Evolutionary conservation across 1,140 invertebrate genomes (phyloP), one percentile per base, ranked within the genome.

Genomic region (Acromyrmex heyeri): DNA sequence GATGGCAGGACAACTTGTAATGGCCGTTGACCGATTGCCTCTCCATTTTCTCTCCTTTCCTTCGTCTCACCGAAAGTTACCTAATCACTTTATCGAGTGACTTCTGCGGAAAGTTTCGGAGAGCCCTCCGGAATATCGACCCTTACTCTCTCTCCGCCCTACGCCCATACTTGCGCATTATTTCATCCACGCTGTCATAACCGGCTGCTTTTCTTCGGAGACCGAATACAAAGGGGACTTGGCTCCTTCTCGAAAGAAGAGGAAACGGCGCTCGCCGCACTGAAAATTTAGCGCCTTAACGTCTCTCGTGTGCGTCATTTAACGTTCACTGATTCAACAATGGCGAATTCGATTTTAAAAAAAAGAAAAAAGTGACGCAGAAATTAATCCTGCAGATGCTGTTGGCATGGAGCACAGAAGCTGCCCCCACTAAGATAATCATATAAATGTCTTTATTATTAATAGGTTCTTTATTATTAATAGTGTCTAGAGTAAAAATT

Each of bases 61-160:
- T n/a, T 48, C 77, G 82, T 85, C 77, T 91, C 79, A 64, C 73
- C 86, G 75, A 91, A 93, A 93, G 89, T 93, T 94, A 93, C 89
- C 92, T 94, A 93, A 93, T 94, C 93, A 93, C 91, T 91, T 93
- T 93, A 93, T 90, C 86, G 90, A 94, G 91, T 90, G 92, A 90
- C 88, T 88, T 93, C 70, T 73, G 86, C 83, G 91, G 82, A 92
- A 92, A 92, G 88, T 93, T 87, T 67, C 87, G 57, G 78, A 86
- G 88, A 83, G 69, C 75, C 69, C 38, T 48, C 62, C 48, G 59
- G 67, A 87, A 79, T 77, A 83, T 88, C 87, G 85, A 67, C 30
- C 78, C 72, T 44, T 44, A 44, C 82, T 21, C 38, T n/a, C 24
- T 67, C 27, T 57, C 77, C 48, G 14, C 44, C 64, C 87, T 73